phyloP scores from a whole-genome alignment of 1,140 invertebrate genomes.

The Aphaenogaster ashmeadi region DNA sequence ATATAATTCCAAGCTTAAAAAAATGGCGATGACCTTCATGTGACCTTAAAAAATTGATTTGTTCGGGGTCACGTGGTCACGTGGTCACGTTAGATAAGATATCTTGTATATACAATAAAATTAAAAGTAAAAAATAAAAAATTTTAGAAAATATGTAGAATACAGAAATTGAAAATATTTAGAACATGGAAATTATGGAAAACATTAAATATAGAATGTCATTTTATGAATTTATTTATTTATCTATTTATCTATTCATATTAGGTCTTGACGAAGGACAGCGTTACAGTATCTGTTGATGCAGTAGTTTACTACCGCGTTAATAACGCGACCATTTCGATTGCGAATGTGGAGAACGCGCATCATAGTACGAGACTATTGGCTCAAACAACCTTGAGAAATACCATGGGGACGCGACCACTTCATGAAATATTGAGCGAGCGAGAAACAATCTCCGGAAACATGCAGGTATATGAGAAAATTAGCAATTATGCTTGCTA shows the following conservation, averaged over 20 bases:
- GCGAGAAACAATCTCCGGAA: slow-evolving; percentile 96
- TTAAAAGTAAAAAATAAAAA: too few relatives aligned
- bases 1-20: too few relatives aligned
- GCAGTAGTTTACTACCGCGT: slow-evolving; percentile 98
- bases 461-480: slow-evolving; percentile 90
- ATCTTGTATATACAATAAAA: too few relatives aligned
- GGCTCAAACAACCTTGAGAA: slow-evolving; percentile 96
- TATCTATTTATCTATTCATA: background rate
- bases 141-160: too few relatives aligned
- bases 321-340: slow-evolving; percentile 98
- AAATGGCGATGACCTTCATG: too few relatives aligned
- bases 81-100: too few relatives aligned
- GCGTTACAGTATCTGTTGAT: slow-evolving; percentile 97
- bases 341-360: slow-evolving; percentile 98
- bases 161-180: too few relatives aligned
- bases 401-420: slow-evolving; percentile 97
- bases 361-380: slow-evolving; percentile 96
- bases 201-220: background rate
- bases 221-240: background rate
- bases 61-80: too few relatives aligned
- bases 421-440: slow-evolving; percentile 98
- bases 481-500: background rate
- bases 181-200: too few relatives aligned
- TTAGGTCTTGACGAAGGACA: slow-evolving; percentile 97
- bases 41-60: too few relatives aligned